Evolutionary conservation across 2,888 invertebrate species (phyloP), one percentile per base, ranked within the genome.

Genomic region (Meandrusa payeni): DNA sequence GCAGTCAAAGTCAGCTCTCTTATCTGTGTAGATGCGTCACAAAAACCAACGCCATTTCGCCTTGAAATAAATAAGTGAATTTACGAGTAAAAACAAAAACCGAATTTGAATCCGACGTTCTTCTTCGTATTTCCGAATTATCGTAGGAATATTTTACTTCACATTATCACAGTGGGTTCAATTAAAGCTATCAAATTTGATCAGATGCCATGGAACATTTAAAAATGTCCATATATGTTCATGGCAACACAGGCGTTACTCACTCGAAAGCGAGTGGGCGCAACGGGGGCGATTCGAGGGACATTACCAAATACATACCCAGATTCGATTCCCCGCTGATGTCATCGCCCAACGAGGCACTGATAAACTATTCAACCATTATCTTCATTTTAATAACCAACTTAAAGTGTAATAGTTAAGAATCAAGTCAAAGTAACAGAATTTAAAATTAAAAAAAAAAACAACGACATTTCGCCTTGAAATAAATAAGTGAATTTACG

Each of bases 271-370:
- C 31, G 13, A 31, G 43, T 43, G 43, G 43, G 43, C 20, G 37
- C 37, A n/a, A 10, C 32, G 43, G 43, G 37, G 43, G 43, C 43
- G 43, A 24, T 5, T 22, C 36, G 36, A 36, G 34, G 37, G 42
- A 24, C 43, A 43, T 43, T 43, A 37, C 43, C 43, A 43, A 43
- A 43, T 43, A 43, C 29, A 42, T 37, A 43, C 31, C 43, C 43
- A 7, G 37, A 26, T 43, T 41, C 41, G 34, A 41, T 23, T 28
- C 41, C 34, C 27, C 22, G 28, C 27, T 41, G 41, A 41, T 41
- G 41, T 41, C 43, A 43, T 32, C 43, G 11, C 28, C 20, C 17
- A 28, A 31, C 13, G 19, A 20, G 32, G 23, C 24, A 19, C 13
- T 17, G 12, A 4, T 7, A 26, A n/a, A 20, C 13, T n/a, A 23